These are phyloP conservation scores for Lordiphosa mommai DNA, from an alignment of 1,140 invertebrate genomes.

Conservation along the genomic window DNA sequence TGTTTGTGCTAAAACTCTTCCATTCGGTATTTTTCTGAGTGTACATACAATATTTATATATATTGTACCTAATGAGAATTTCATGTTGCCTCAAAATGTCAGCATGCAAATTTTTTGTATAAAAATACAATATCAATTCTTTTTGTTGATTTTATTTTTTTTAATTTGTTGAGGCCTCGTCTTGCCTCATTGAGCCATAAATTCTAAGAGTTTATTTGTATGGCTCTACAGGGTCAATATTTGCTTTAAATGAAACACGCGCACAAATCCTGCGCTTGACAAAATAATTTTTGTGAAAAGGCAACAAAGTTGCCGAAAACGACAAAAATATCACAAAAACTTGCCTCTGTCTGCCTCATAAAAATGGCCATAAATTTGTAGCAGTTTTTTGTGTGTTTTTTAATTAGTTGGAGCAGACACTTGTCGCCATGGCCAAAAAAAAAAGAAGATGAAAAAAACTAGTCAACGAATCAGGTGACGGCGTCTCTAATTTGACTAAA, in stretches of 20 bases:
- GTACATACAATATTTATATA: slow-evolving; percentile 15
- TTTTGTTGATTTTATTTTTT: slow-evolving; percentile 16
- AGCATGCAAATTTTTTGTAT: slow-evolving; percentile 57
- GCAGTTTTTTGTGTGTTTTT: slow-evolving; percentile 20
- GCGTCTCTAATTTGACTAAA: slow-evolving; percentile 67
- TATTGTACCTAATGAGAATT: slow-evolving; percentile 64
- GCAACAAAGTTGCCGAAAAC: slow-evolving; percentile 44
- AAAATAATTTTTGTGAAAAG: slow-evolving; percentile 45
- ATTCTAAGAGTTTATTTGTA: slow-evolving; percentile 70
- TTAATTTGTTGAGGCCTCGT: slow-evolving; percentile 27
- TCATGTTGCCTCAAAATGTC: slow-evolving; percentile 66
- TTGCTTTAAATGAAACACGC: slow-evolving; percentile 48
- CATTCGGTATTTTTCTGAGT: neutral
- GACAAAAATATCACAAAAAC: neutral
- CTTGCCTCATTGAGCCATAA: slow-evolving; percentile 52
- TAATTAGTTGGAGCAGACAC: slow-evolving; percentile 51
- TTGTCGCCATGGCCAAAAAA: slow-evolving; percentile 29
- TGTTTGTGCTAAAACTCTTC: no score
- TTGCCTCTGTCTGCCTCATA: slow-evolving; percentile 17
- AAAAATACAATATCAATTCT: neutral
- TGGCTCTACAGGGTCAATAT: slow-evolving; percentile 53
- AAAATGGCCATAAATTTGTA: slow-evolving; percentile 46
- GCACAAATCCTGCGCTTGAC: slow-evolving; percentile 38
- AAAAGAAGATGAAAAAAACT: slow-evolving; percentile 12
- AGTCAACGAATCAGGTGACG: slow-evolving; percentile 66